Base-by-base conservation (phyloP, 2,797 vertebrate genomes). In the Staurois parvus region DNA sequence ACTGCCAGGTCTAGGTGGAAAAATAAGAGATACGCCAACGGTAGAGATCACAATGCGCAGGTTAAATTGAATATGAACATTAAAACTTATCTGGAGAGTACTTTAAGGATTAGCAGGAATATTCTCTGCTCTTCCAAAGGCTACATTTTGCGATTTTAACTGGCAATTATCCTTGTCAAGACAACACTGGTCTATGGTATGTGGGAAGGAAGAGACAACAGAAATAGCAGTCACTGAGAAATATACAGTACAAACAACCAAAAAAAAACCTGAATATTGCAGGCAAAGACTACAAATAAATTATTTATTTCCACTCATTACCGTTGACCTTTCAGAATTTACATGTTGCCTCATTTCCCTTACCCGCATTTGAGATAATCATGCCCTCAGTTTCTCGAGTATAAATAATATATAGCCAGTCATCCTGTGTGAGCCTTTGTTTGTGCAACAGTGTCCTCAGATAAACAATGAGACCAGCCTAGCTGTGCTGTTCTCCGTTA, bases 271-370 rank as follows among this genome's bases (percentile, higher is more conserved):
- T 78, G 40, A 83, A 83, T 79, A 48, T 83, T 74, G 69, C 85
- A 79, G 59, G 85, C 81, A 83, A 76, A 83, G 76, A 75, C 75
- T 74, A 74, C 76, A 83, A 87, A 87, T 87, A 87, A 83, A 87
- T 87, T 74, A 87, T 87, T 87, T 87, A 87, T 87, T 87, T 79
- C 76, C 70, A 84, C 85, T 87, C 85, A 87, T 87, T 87, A 87
- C 85, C 62, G 79, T 84, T 87, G 85, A 87, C 85, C 85, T 87
- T 87, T 87, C 69, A 59, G 81, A 87, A 87, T 87, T 87, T 87
- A 87, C 85, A 87, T 87, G 85, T 84, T 87, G 75, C 85, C 85
- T 87, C 85, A 87, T 87, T 87, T 87, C 85, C 80, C 85, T 78
- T 87, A 83, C 81, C 75, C 76, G 62, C 81, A 70, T 87, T 87